Conservation (phyloP, 2,797 vertebrate species). For the Vireo griseus region DNA sequence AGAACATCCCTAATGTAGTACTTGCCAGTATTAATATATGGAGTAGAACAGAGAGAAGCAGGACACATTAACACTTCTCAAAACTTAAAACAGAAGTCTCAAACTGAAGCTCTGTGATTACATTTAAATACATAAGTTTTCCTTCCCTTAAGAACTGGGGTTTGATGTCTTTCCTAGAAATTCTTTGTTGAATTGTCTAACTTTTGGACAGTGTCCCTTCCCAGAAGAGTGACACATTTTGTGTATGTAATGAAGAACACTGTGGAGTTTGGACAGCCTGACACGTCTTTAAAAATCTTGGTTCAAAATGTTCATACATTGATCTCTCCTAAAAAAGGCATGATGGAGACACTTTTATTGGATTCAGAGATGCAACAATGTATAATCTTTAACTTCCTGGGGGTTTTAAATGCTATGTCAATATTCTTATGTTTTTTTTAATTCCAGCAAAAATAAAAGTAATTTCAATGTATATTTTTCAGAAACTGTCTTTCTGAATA, state of each 20-base stretch:
- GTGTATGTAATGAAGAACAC: slow-evolving; percentile 37
- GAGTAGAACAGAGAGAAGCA: background rate
- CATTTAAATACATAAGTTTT: background rate
- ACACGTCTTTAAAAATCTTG: background rate
- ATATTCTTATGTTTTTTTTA: slow-evolving; percentile 67
- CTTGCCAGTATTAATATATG: background rate
- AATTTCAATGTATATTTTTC: slow-evolving; percentile 63
- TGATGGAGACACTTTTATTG: background rate
- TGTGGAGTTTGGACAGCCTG: slow-evolving; percentile 30
- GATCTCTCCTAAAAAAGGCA: background rate
- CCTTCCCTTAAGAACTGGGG: background rate
- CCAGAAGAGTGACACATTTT: background rate
- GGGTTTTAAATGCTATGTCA: slow-evolving; percentile 71
- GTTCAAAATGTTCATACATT: slow-evolving; percentile 33
- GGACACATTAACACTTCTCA: background rate
- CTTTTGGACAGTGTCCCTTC: background rate
- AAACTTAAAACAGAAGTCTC: background rate
- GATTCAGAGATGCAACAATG: slow-evolving; percentile 55
- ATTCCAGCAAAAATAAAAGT: slow-evolving; percentile 72
- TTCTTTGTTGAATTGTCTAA: slow-evolving; percentile 12
- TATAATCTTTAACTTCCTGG: slow-evolving; percentile 55
- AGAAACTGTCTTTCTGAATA: slow-evolving; percentile 61
- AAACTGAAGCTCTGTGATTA: background rate
- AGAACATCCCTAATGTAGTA: background rate
- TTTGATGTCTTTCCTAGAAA: background rate